Base-by-base conservation (phyloP, 2,888 invertebrate species). In the Drymonia ruficornis region DNA sequence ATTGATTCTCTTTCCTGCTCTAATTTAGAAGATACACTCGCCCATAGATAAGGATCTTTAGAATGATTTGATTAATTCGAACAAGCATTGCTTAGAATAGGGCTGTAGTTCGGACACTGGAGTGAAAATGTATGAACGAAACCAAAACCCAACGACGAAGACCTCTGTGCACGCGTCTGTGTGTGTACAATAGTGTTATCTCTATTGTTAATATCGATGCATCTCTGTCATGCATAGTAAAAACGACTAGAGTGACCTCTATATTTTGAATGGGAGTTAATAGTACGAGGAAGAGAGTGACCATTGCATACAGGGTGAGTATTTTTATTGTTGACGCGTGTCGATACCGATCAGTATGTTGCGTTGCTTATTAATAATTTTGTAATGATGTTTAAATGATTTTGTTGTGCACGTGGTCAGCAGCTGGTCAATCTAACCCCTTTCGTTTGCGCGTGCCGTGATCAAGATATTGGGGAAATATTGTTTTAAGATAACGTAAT, bases 21-120 rank as follows among this genome's bases (percentile, higher is more conserved):
- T 92, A 91, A 91, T 92, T 91, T 89, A 80, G 80, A 85, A 88
- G 84, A 83, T 83, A 83, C 84, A 83, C 84, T 80, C 71, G 67
- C 64, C 63, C 52, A 65, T 29, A 78, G 89, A 88, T 89, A 86
- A 82, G 72, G 66, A 89, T 89, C 73, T 66, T 15, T 53, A 73
- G 82, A 86, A 82, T 91, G 91, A 91, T 91, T 92, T 91, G 91
- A 91, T 91, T 91, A 91, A 91, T 91, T 88, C 83, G 80, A 87
- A 89, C 88, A 86, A 82, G 83, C 78, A 81, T 82, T 84, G 85
- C 83, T 83, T 80, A 82, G 85, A 79, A 83, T 82, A 76, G 80
- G 9, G 8, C 43, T 42, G 8, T 5, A 23, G 18, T 44, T 4
- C 23, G 23, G 43, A 44, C 43, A 44, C 23, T 44, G 11, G 18